phyloP scores from a whole-genome alignment of 2,888 invertebrate species.

The Euzetes globulus region DNA sequence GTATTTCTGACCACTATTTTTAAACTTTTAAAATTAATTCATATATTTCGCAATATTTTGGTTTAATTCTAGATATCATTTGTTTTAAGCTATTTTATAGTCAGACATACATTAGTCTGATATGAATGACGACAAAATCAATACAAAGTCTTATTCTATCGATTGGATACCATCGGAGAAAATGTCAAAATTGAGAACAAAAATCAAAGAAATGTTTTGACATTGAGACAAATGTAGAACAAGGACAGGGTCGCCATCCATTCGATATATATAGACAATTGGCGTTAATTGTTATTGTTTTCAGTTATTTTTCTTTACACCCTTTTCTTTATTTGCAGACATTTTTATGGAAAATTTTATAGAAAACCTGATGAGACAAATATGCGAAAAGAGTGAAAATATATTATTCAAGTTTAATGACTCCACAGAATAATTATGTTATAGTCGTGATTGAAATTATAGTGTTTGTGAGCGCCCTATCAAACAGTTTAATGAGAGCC shows the following conservation, averaged over 20 bases:
- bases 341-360: neutral
- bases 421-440: neutral
- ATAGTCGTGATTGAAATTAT: neutral
- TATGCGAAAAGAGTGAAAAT: slow-evolving; percentile 7
- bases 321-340: neutral
- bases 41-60: neutral
- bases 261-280: neutral
- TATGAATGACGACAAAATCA: neutral
- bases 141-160: neutral
- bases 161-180: neutral
- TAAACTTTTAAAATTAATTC: neutral
- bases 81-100: neutral
- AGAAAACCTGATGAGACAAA: neutral
- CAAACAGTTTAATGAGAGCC: no score
- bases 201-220: neutral
- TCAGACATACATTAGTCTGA: neutral
- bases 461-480: no score
- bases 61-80: neutral
- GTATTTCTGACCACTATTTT: neutral
- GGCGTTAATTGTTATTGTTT: neutral
- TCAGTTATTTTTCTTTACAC: neutral
- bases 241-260: neutral
- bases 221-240: slow-evolving; percentile 1
- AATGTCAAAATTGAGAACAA: neutral
- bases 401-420: slow-evolving; percentile 22